Conservation (phyloP, 2,888 invertebrate species). For the Mimumesa dahlbomi region DNA sequence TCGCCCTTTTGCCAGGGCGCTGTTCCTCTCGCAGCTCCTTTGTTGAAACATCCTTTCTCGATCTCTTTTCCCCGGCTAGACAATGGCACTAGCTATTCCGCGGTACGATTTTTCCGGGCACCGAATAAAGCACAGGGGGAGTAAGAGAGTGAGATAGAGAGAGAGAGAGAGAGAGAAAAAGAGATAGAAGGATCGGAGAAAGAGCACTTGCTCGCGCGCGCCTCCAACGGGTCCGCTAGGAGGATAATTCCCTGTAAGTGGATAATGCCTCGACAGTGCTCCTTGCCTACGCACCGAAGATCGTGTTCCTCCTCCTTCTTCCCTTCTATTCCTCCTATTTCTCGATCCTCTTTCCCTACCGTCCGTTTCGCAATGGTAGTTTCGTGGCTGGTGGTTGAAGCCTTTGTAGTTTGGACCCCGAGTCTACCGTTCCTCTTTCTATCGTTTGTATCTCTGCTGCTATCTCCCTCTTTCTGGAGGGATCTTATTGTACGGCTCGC, state of each 20-base stretch:
- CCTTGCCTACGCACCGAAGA: slow-evolving; percentile 72
- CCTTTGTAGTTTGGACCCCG: slow-evolving; percentile 59
- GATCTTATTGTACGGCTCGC: slow-evolving; percentile 61
- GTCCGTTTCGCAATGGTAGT: slow-evolving; percentile 58
- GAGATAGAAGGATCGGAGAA: slow-evolving; percentile 21
- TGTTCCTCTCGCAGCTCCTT: slow-evolving; percentile 40
- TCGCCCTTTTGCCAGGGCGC: slow-evolving; percentile 13
- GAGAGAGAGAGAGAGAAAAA: too few species aligned
- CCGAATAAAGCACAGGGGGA: slow-evolving; percentile 51
- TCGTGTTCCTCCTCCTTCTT: slow-evolving; percentile 38
- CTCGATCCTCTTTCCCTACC: slow-evolving; percentile 43
- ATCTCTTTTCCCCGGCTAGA: slow-evolving; percentile 53
- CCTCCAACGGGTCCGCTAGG: slow-evolving; percentile 50
- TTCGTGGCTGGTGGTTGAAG: slow-evolving; percentile 53
- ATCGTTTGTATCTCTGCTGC: slow-evolving; percentile 39
- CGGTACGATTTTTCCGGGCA: slow-evolving; percentile 62
- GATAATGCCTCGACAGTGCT: slow-evolving; percentile 74
- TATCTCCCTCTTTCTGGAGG: slow-evolving; percentile 41
- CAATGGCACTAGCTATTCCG: slow-evolving; percentile 65
- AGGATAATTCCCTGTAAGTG: slow-evolving; percentile 78
- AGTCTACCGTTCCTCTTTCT: slow-evolving; percentile 35
- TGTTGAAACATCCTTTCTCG: slow-evolving; percentile 54
- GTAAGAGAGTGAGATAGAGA: too few species aligned
- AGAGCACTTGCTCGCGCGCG: slow-evolving; percentile 35
- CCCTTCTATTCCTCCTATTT: slow-evolving; percentile 29